Percentiles rank a stretch among this genome's conserved stretches.
These are phyloP conservation scores for Solenopsis fugax DNA, from an alignment of 1,140 invertebrate genomes.

Conservation along the genomic window DNA sequence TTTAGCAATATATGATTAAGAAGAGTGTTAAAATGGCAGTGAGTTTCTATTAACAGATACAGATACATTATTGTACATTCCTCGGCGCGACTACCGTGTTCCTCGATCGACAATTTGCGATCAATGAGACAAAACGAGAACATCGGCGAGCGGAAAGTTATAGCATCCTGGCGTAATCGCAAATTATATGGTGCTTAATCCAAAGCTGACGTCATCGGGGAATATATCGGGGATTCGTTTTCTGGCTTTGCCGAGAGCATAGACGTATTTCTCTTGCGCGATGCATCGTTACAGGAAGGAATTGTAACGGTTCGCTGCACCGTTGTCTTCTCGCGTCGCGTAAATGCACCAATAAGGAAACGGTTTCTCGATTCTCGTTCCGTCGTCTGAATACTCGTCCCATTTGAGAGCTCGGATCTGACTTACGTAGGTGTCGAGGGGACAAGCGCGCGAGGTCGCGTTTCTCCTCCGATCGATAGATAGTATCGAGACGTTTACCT, in stretches of 20 bases:
- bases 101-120: constrained; percentile 10
- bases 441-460: constrained; percentile 51
- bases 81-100: constrained; percentile 3
- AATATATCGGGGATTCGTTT: not conserved
- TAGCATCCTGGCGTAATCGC: not conserved
- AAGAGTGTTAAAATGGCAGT: no score
- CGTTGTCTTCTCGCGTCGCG: constrained; percentile 63
- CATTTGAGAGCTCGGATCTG: constrained; percentile 55
- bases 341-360: constrained; percentile 65
- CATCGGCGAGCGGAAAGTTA: not conserved
- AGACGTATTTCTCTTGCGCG: not conserved
- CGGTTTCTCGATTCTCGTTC: constrained; percentile 13
- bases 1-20: no score
- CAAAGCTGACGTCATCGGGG: not conserved
- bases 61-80: constrained; percentile 43
- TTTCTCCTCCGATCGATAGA: constrained; percentile 62
- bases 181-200: not conserved
- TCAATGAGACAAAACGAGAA: constrained; percentile 8
- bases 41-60: constrained; percentile 51
- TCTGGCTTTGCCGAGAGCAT: not conserved
- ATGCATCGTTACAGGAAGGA: constrained; percentile 16
- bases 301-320: constrained; percentile 50
- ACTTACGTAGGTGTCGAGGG: constrained; percentile 66
- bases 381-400: constrained; percentile 56
- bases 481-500: constrained; percentile 50